These are phyloP conservation scores for Drosophila elegans DNA, from an alignment of 1,140 invertebrate species.

Conservation along the genomic window DNA sequence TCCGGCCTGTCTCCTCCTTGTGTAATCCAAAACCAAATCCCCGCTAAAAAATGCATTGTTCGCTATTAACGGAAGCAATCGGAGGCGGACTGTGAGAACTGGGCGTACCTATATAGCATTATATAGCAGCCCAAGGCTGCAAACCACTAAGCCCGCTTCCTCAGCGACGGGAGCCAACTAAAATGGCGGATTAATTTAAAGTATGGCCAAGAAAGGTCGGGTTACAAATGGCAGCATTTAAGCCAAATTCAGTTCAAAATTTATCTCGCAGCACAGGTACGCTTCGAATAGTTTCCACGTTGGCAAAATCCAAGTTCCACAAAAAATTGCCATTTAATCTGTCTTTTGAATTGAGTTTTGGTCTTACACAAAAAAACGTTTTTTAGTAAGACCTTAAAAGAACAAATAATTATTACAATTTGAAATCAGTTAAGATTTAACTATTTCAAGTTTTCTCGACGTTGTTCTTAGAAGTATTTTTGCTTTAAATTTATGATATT, in stretches of 20 bases:
- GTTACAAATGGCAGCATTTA: constrained; percentile 12
- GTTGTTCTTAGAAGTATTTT: no score
- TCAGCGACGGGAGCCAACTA: neutral
- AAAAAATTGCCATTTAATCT: neutral
- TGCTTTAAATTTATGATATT: no score
- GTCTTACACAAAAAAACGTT: no score
- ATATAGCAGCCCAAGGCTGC: constrained; percentile 18
- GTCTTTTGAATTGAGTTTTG: neutral
- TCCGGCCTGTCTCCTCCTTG: constrained; percentile 16
- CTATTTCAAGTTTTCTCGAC: no score
- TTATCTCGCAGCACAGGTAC: neutral
- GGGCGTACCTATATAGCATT: constrained; percentile 7
- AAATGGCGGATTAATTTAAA: constrained; percentile 25
- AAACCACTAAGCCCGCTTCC: constrained; percentile 12
- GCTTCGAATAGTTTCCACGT: neutral
- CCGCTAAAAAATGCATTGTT: constrained; percentile 56
- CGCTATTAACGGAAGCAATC: constrained; percentile 49
- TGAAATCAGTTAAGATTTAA: no score
- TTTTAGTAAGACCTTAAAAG: no score
- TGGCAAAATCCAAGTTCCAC: neutral
- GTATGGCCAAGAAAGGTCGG: constrained; percentile 25
- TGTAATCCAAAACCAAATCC: constrained; percentile 47
- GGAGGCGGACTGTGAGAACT: neutral
- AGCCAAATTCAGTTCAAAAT: constrained; percentile 7
- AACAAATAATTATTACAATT: no score